Percentiles rank a stretch among this genome's conserved stretches.
Conservation (phyloP, 2,888 invertebrate genomes). For the Andrena chrysosceles region DNA sequence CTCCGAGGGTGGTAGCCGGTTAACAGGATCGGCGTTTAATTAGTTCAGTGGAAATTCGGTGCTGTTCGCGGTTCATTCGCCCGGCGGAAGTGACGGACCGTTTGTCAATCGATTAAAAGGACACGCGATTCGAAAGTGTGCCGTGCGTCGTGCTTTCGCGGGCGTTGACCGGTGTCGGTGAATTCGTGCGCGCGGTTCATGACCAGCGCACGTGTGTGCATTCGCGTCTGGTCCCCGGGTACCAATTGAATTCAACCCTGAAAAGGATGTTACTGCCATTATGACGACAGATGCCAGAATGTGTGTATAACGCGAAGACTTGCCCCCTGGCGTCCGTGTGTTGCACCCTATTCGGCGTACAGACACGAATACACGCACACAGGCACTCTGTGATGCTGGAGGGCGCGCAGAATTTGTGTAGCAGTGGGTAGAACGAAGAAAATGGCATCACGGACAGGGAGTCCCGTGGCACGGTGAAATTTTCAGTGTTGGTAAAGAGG, state of each 20-base stretch:
- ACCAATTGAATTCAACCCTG: conserved; percentile 75
- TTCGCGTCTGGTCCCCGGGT: conserved; percentile 15
- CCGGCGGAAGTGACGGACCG: conserved; percentile 69
- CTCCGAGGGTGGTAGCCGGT: background rate
- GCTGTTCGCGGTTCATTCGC: conserved; percentile 71
- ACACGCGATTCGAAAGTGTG: conserved; percentile 42
- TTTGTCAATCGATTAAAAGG: conserved; percentile 67
- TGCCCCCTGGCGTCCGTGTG: background rate
- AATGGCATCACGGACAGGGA: conserved; percentile 54
- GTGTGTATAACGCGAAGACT: conserved; percentile 6
- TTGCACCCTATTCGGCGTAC: conserved; percentile 1
- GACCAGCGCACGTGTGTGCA: background rate
- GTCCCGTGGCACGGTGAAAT: conserved; percentile 26
- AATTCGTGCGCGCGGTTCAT: conserved; percentile 37
- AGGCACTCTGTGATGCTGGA: background rate
- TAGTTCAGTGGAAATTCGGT: conserved; percentile 68
- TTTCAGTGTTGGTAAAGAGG: conserved; percentile 41
- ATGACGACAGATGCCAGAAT: conserved; percentile 69
- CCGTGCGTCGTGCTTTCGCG: background rate
- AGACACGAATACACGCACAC: background rate
- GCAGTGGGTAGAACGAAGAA: conserved; percentile 39
- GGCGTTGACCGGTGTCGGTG: conserved; percentile 25
- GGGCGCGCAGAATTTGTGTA: conserved; percentile 35
- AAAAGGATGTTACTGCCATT: conserved; percentile 66
- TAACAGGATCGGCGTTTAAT: conserved; percentile 25